Evolutionary conservation across 2,888 invertebrate genomes (phyloP), one percentile per base, ranked within the genome.

Genomic region (Nephrotoma guestfalica): DNA sequence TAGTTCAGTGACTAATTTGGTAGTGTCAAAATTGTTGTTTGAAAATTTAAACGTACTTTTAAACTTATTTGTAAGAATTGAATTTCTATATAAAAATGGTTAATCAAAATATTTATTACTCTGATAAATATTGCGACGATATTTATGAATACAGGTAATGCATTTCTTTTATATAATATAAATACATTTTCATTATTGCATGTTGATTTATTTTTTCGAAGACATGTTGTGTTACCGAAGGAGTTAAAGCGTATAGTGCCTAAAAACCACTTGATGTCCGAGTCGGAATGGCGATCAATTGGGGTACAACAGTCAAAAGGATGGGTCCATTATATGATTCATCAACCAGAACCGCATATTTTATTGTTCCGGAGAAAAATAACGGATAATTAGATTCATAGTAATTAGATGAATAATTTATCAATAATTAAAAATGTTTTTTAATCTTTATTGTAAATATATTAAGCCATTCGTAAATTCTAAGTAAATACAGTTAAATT

Each of bases 271-370:
- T 92, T 99, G 87, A 98, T 99, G 97, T 93, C 96, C 0, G 99
- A 99, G 91, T 93, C 94, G 84, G 98, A 99, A 92, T 99, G 99
- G 99, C 94, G 99, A 89, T 93, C 95, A 87, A 95, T 99, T 88
- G 99, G 99, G 0, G 97, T 99, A 0, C 98, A 98, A 91, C 99
- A 99, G 91, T 98, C 98, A 89, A 96, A 96, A 89, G 98, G 98
- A 86, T 99, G 99, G 99, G 94, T 97, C 13, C 98, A 99, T 92
- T 99, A 98, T 89, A 98, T 99, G 98, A 96, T 95, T 88, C 98
- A 99, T 91, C 94, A 96, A 89, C 99, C 99, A 90, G 98, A 98
- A 90, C 98, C 98, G 13, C 98, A 98, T 89, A 96, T 98, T 90
- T 92, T 98, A 88, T 93, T 98, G 86, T 98, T 98, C 92, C 94